These are phyloP conservation scores for Aulostomus chinensis DNA, from an alignment of 2,797 vertebrate species.

Conservation along the genomic window DNA sequence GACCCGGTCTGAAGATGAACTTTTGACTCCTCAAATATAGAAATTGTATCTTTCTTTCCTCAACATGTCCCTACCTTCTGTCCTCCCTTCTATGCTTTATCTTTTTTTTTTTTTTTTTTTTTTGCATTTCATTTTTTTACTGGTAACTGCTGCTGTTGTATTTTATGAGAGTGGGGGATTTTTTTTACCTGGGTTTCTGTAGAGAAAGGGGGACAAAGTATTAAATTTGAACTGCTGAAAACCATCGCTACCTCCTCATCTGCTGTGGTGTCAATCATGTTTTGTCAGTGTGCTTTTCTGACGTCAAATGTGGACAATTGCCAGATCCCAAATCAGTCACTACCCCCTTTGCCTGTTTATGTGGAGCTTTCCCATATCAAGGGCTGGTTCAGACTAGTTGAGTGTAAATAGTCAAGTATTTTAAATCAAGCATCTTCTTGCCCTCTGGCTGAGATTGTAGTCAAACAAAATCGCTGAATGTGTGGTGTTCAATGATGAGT, in stretches of 20 bases:
- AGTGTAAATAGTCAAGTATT: no score
- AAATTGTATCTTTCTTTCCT: slow-evolving; percentile 81
- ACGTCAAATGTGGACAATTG: slow-evolving; percentile 1
- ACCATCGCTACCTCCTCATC: slow-evolving; percentile 78
- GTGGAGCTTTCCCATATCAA: no score
- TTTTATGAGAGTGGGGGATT: slow-evolving; percentile 93
- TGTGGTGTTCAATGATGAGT: no score
- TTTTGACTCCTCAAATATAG: slow-evolving; percentile 80
- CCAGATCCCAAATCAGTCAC: no score
- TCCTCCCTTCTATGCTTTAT: slow-evolving; percentile 64
- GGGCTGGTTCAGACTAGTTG: no score
- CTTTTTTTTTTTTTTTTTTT: slow-evolving; percentile 49
- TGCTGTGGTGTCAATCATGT: slow-evolving; percentile 71
- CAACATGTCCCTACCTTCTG: slow-evolving; percentile 46
- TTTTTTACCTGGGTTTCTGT: slow-evolving; percentile 98
- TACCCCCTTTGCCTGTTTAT: no score
- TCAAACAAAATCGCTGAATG: no score
- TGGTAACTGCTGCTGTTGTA: slow-evolving; percentile 99
- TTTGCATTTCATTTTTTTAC: slow-evolving; percentile 91
- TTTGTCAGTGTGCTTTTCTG: slow-evolving; percentile 15
- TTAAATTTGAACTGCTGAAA: slow-evolving; percentile 87
- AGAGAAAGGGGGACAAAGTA: slow-evolving; percentile 87
- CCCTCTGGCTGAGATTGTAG: no score
- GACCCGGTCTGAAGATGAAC: slow-evolving; percentile 78
- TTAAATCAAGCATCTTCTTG: no score